Base-by-base conservation (phyloP, 1,140 invertebrate genomes). In the Mercenaria mercenaria region DNA sequence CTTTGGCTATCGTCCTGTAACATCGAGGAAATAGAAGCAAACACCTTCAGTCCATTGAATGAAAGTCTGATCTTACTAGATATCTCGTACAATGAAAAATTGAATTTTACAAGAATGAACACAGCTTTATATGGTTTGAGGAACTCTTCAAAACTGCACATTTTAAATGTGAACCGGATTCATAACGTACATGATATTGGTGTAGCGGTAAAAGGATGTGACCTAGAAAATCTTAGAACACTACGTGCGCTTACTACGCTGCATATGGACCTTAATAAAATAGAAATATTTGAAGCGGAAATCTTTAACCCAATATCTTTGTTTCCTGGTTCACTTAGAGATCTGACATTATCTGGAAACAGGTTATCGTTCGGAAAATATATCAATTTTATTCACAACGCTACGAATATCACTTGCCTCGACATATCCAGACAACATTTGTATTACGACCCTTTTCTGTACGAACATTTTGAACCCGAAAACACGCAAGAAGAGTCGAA, bases 351-450 rank as follows among this genome's bases (percentile, higher is more conserved):
- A 29, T 39, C 86, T 11, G 86, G 77, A 67, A 88, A 88, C 34
- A 80, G 86, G 26, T 29, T 88, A n/a, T 29, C 64, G 59, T 41
- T 37, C 72, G 76, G 41, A 23, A n/a, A 56, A 13, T 88, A 81
- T 39, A 56, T 41, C 0, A 23, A n/a, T 34, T 47, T 37, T 29
- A 0, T 88, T 23, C 41, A 67, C 18, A 39, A 23, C 4, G 76
- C 61, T 41, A 81, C 1, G 26, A 37, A 32, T 72, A 56, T 88
- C 20, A 52, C 18, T 8, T 18, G 2, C 0, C 76, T 88, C 39
- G 86, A 88, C 34, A 81, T 88, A 69, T 88, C 86, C 0, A 32
- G 76, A 18, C 86, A 88, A 56, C 77, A 88, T 81, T 50, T 88
- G 4, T 41, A 88, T 41, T 81, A 67, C 26, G 76, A 81, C 29